Percentiles rank a stretch among this genome's conserved stretches.
These are phyloP conservation scores for Gandaritis pyraliata DNA, from an alignment of 2,888 invertebrate genomes.

Conservation along the genomic window DNA sequence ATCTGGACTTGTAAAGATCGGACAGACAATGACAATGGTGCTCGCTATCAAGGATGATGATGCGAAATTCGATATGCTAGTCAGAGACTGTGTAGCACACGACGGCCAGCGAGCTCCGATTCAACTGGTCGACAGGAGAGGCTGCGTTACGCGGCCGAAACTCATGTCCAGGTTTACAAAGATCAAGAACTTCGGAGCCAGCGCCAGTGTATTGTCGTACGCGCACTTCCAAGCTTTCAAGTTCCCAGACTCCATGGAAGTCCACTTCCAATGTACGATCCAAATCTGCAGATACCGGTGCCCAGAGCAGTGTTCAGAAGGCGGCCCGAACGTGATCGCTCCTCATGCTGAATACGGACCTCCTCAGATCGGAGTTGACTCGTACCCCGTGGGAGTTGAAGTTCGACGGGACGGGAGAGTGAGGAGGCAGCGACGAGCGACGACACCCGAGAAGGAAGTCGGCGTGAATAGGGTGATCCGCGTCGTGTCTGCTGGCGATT, in stretches of 20 bases:
- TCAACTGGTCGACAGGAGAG: slow-evolving; percentile 95
- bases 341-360: slow-evolving; percentile 89
- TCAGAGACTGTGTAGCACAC: slow-evolving; percentile 96
- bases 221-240: slow-evolving; percentile 98
- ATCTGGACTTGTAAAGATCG: slow-evolving; percentile 96
- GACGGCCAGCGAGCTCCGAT: slow-evolving; percentile 97
- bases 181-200: slow-evolving; percentile 97
- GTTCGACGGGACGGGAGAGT: slow-evolving; percentile 89
- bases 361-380: slow-evolving; percentile 80
- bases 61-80: slow-evolving; percentile 97
- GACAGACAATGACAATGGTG: slow-evolving; percentile 98
- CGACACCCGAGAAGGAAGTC: slow-evolving; percentile 90
- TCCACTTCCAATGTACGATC: slow-evolving; percentile 97
- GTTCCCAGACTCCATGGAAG: slow-evolving; percentile 98
- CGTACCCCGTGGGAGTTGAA: slow-evolving; percentile 85
- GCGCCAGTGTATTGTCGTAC: slow-evolving; percentile 95
- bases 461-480: slow-evolving; percentile 95
- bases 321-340: slow-evolving; percentile 75
- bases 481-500: slow-evolving; percentile 95
- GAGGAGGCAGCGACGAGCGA: slow-evolving; percentile 86
- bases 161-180: slow-evolving; percentile 97
- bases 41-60: slow-evolving; percentile 97
- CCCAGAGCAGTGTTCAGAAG: slow-evolving; percentile 95
- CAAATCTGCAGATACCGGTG: slow-evolving; percentile 97
- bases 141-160: slow-evolving; percentile 96